Evolutionary conservation across 2,888 invertebrate species (phyloP).

Genomic region (Drosophila paracracens): DNA sequence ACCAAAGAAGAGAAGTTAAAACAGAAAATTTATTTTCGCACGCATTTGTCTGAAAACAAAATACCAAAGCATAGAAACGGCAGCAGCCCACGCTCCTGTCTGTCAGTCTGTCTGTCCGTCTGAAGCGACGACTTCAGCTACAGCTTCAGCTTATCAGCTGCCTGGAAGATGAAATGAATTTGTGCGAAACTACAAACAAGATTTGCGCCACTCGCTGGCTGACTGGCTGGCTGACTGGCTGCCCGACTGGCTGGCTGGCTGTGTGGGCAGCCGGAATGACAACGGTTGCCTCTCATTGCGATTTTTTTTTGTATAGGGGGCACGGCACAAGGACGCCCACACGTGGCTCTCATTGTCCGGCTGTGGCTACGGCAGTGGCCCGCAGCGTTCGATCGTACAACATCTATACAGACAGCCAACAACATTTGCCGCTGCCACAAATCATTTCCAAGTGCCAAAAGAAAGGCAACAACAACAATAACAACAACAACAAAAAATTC

Average conservation of each 20-base stretch:
- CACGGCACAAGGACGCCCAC: constrained; percentile 45
- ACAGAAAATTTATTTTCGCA: constrained; percentile 70
- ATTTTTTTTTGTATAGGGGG: not conserved
- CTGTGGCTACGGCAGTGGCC: constrained; percentile 17
- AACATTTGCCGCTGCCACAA: constrained; percentile 70
- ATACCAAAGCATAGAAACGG: constrained; percentile 31
- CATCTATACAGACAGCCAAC: constrained; percentile 60
- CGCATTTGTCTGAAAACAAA: constrained; percentile 56
- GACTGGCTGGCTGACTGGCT: constrained; percentile 3
- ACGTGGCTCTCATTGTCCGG: constrained; percentile 55
- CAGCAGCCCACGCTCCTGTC: constrained; percentile 52
- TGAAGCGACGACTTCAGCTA: constrained; percentile 30
- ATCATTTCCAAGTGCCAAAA: constrained; percentile 78
- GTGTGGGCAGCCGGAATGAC: constrained; percentile 72
- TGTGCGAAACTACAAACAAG: constrained; percentile 79
- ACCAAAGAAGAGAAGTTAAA: constrained; percentile 27
- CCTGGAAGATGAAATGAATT: constrained; percentile 74
- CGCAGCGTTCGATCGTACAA: constrained; percentile 35
- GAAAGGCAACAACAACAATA: constrained; percentile 18
- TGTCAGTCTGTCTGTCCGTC: constrained; percentile 4
- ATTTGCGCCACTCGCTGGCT: constrained; percentile 48
- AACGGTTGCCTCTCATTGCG: constrained; percentile 46
- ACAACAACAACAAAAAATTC: constrained; percentile 23
- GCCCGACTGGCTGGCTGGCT: constrained; percentile 17
- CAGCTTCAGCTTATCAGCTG: constrained; percentile 61